phyloP scores from a whole-genome alignment of 2,888 invertebrate species.

The Rhyacophila evoluta region DNA sequence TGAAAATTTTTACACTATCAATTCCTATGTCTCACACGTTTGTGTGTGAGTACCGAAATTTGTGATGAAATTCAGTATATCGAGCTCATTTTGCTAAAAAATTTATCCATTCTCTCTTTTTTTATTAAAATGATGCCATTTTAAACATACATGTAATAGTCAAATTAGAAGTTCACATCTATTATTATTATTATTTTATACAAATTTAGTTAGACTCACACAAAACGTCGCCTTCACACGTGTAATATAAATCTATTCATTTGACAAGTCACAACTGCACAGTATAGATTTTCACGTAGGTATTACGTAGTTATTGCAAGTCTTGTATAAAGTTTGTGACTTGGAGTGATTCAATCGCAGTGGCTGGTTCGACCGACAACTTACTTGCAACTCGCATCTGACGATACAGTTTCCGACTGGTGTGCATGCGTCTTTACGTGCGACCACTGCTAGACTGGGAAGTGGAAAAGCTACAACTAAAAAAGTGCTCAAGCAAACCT shows the following conservation, averaged over 20 bases:
- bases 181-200: no score
- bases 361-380: conserved; percentile 5
- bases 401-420: not conserved
- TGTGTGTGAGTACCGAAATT: no score
- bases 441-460: not conserved
- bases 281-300: no score
- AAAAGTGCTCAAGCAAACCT: not conserved
- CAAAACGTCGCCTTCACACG: not conserved
- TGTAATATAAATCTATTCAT: not conserved
- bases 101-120: no score
- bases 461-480: not conserved
- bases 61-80: no score
- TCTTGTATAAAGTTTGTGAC: not conserved
- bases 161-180: no score
- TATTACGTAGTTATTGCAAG: not conserved
- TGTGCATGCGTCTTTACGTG: conserved; percentile 33
- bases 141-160: no score
- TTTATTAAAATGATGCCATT: no score
- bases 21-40: no score
- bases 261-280: not conserved
- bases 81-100: no score
- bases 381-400: not conserved
- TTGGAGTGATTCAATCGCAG: not conserved
- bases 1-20: no score
- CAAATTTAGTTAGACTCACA: not conserved